Base-by-base conservation (phyloP, 2,113 vertebrate genomes). In the Tenrec ecaudatus region DNA sequence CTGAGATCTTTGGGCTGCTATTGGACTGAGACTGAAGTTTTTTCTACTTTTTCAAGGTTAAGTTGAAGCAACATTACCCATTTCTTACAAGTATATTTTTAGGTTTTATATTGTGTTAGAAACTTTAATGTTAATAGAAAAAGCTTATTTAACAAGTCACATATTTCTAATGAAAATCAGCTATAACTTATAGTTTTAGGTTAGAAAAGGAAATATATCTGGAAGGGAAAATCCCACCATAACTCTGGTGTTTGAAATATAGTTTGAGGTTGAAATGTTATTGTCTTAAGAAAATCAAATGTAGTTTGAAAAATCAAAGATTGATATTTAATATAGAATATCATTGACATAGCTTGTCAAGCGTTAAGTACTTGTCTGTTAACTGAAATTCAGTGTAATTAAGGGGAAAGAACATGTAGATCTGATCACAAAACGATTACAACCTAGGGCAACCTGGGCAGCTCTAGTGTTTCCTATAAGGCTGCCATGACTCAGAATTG, bases 41-140 rank as follows among this genome's bases (percentile, higher is more conserved):
- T 57, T 33, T 10, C 62, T 53, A 20, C 15, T 71, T 95, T 88
- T 93, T 91, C 86, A 94, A 97, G 93, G 97, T 95, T 95, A 96
- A 80, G 25, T 91, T 93, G 83, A 94, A 95, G 94, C 53, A 95
- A 40, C 80, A 93, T 90, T 85, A 84, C 12, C 15, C 17, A 76
- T 80, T 89, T 62, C 75, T 89, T 93, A 69, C 66, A 81, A 93
- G 40, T 83, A 33, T 94, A 80, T 33, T 3, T 82, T 78, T 93
- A 78, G 19, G 6, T 66, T 94, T 90, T 90, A 84, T 76, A 40
- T 86, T 88, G 40, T 92, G 60, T 47, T 82, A 43, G 58, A 76
- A 81, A 90, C 16, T 38, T 6, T 25, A 88, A 68, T 83, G 23
- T 40, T 95, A 95, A 95, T 86, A 92, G 94, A 90, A 20, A 57